A percentile compares a stretch with the other conserved stretches of the same genome.
Evolutionary conservation across 2,113 vertebrate species (phyloP).

Genomic region (Tetrao urogallus): DNA sequence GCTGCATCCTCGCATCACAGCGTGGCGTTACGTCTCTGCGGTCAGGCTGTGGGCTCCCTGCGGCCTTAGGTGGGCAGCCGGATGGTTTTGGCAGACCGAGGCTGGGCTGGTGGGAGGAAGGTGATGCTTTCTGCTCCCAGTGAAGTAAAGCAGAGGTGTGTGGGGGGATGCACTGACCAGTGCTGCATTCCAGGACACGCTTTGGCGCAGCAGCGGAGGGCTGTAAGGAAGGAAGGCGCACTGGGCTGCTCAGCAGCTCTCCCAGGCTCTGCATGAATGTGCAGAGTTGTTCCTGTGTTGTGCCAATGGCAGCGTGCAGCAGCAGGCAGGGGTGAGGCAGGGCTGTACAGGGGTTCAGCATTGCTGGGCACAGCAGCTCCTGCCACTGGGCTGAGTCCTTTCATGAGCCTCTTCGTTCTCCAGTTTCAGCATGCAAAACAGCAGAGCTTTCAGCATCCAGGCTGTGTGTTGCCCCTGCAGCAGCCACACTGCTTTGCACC

Average conservation of each 20-base stretch:
- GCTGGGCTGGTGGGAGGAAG: background rate
- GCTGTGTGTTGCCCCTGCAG: background rate
- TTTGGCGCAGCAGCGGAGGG: background rate
- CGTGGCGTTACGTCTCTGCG: accelerated
- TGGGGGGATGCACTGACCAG: background rate
- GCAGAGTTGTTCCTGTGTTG: background rate
- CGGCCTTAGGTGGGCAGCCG: background rate
- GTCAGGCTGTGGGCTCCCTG: background rate
- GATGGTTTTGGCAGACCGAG: background rate
- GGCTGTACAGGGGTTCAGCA: background rate
- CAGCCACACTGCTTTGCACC: too few relatives aligned
- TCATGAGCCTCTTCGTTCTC: background rate
- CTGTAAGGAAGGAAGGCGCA: background rate
- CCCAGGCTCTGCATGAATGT: background rate
- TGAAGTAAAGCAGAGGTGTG: background rate
- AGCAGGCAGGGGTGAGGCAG: background rate
- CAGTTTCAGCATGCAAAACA: background rate
- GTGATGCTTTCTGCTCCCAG: background rate
- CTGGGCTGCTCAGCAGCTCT: background rate
- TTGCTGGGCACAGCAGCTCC: background rate
- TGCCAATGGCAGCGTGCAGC: background rate
- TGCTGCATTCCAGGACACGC: background rate
- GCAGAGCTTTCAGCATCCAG: background rate
- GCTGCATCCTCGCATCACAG: background rate
- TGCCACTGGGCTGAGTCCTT: background rate